These are phyloP conservation scores for Sminthopsis crassicaudata DNA, from an alignment of 2,113 vertebrate genomes.

Conservation along the genomic window DNA sequence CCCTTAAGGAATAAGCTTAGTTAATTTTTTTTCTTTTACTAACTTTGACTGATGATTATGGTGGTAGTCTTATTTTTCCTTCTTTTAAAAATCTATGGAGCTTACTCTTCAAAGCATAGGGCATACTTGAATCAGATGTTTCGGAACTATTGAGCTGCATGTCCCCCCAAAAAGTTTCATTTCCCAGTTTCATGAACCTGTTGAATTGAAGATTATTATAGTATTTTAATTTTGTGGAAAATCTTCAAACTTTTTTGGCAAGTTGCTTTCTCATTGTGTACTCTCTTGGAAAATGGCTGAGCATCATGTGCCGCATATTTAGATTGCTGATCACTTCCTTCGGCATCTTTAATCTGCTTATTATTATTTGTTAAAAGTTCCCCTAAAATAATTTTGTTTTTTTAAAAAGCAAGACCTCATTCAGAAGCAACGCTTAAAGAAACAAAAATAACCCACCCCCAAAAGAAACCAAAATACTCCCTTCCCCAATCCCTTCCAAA, in stretches of 20 bases:
- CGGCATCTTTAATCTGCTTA: neutral
- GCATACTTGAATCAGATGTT: too few species aligned
- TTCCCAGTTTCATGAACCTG: neutral
- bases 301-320: neutral
- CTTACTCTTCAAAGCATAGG: too few species aligned
- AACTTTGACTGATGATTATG: too few species aligned
- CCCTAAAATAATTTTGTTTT: neutral
- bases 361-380: neutral
- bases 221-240: neutral
- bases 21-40: neutral
- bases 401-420: neutral
- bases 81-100: too few species aligned
- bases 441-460: neutral
- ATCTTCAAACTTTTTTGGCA: neutral
- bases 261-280: neutral
- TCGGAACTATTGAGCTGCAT: neutral
- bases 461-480: too few species aligned
- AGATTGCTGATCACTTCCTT: neutral
- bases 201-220: neutral
- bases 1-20: neutral
- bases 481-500: neutral
- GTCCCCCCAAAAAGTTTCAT: neutral
- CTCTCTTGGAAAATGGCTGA: neutral
- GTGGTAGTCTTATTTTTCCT: too few species aligned
- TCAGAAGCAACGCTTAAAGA: neutral